Base-by-base conservation (phyloP, 1,140 invertebrate genomes). In the Dryas iulia region DNA sequence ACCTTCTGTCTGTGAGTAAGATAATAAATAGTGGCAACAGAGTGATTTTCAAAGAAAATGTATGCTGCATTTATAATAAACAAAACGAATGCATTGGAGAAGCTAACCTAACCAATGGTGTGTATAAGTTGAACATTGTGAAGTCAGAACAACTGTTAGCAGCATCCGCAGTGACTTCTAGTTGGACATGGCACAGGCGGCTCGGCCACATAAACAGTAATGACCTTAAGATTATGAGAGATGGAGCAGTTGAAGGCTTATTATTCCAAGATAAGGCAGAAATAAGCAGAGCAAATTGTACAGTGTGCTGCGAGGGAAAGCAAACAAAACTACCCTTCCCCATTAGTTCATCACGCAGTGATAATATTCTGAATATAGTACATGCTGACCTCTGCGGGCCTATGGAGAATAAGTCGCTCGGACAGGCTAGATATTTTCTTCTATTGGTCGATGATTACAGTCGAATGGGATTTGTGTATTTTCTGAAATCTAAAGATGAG, bases 351-450 rank as follows among this genome's bases (percentile, higher is more conserved):
- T 33, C 28, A 59, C 11, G 12, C 35, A 62, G 60, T 63, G 26
- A 52, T 53, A 30, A 63, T 26, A 28, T 63, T 31, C 47, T 63
- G 47, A 18, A 63, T 28, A 18, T 63, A 30, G 60, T 63, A 31
- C 60, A 63, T 31, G 24, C 24, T 53, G 60, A 63, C 26, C 25
- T 63, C 24, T 63, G 47, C 26, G 47, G 60, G 60, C 60, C 60
- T 26, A 53, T 63, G 60, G 60, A 63, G 47, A 63, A 63, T 25
- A 63, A 30, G 47, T 63, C 60, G 39, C 47, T 63, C 21, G 59
- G 59, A 47, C 31, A 47, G 33, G 59, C 59, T 47, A 60, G 33
- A 60, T 60, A 60, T 47, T 60, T 47, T 47, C 33, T 60, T 47
- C 33, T 60, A 60, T 60, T 60, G 31, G 60, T 63, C 14, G 47